Evolutionary conservation across 2,888 invertebrate species (phyloP), one percentile per base, ranked within the genome.

Genomic region (Erynnis tages): DNA sequence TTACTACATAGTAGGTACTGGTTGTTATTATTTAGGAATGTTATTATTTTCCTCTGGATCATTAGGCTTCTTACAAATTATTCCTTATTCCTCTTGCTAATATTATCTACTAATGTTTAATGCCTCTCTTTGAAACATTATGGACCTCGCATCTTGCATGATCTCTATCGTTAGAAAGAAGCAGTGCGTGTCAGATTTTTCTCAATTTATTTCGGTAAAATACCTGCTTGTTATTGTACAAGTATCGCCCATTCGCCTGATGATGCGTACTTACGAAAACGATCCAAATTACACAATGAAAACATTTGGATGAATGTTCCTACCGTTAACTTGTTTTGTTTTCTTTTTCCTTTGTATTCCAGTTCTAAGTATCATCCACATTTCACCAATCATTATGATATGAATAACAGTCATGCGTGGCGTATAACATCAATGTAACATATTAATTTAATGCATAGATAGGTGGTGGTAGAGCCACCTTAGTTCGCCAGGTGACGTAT

Each of bases 141-240:
- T 23, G 7, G 11, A 5, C 29, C 29, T 4, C 32, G 13, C 2
- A 17, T 11, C 50, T 76, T 65, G 73, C 75, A 74, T 76, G 73
- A 65, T 67, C 62, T 55, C 43, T 56, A 61, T 73, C 75, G 71
- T 75, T 75, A 76, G 27, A 27, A 40, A 32, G 6, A 49, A 53
- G 55, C 48, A 48, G 65, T 69, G 75, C 72, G 70, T 71, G 67
- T 54, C 53, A 59, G 49, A 55, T 56, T 56, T 53, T 55, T 58
- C 57, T 50, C 50, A 43, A 35, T 35, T 49, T 25, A 48, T 40
- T 40, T 50, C 30, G 32, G 23, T 43, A 35, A 32, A 43, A 50
- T 43, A 49, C 34, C 17, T 25, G 23, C 13, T 21, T 27, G 19
- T 50, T 50, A 50, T 50, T 35, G 43, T 50, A 50, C 43, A 41